Evolutionary conservation across 2,888 invertebrate species (phyloP).

Genomic region (Clitarchus hookeri): DNA sequence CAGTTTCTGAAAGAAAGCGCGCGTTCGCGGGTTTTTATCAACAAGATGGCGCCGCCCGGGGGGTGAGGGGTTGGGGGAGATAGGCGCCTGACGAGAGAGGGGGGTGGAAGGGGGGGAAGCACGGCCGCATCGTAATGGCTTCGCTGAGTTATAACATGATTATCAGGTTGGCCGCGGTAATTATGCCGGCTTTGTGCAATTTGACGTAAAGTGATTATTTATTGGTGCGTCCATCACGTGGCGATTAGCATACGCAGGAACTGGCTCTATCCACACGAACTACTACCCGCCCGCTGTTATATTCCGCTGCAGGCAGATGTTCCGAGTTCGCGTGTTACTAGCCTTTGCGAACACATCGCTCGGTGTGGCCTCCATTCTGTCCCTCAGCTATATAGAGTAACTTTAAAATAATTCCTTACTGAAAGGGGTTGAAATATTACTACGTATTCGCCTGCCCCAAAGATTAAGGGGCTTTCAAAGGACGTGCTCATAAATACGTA

Average conservation of each 20-base stretch:
- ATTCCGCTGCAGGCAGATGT: neutral
- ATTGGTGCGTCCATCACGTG: slow-evolving; percentile 38
- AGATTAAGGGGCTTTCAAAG: too few species aligned
- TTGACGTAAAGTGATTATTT: slow-evolving; percentile 40
- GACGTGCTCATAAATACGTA: too few species aligned
- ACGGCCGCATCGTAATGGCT: slow-evolving; percentile 16
- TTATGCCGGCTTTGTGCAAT: slow-evolving; percentile 39
- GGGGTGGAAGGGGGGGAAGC: neutral
- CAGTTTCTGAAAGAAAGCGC: slow-evolving; percentile 20
- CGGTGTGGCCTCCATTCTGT: too few species aligned
- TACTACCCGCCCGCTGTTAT: neutral
- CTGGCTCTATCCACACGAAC: neutral
- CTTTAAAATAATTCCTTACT: too few species aligned
- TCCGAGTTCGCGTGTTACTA: too few species aligned
- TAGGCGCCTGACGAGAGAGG: neutral
- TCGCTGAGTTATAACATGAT: slow-evolving; percentile 19
- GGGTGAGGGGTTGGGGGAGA: neutral
- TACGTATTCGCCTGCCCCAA: too few species aligned
- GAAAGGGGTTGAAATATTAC: too few species aligned
- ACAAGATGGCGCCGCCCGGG: slow-evolving; percentile 22
- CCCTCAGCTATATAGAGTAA: too few species aligned
- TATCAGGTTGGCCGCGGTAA: slow-evolving; percentile 33
- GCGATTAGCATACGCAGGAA: slow-evolving; percentile 33
- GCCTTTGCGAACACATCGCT: too few species aligned
- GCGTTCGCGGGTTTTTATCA: neutral